A percentile compares a stretch with the other conserved stretches of the same genome.
phyloP scores from a whole-genome alignment of 2,797 vertebrate species.

The Synaphobranchus kaupii region DNA sequence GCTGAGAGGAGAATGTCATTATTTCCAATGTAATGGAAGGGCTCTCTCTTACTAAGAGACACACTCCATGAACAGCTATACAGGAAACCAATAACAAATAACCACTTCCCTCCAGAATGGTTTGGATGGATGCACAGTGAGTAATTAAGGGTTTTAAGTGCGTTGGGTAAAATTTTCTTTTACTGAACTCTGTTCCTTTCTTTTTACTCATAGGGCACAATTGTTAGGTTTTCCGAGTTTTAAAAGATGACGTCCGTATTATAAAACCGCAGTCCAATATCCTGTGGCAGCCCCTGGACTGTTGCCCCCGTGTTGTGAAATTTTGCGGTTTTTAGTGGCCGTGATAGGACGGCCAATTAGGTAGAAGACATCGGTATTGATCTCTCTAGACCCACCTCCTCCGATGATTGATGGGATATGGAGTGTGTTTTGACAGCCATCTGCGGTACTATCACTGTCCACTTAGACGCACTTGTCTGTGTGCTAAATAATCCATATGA shows the following conservation, averaged over 20 bases:
- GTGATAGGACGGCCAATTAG: neutral
- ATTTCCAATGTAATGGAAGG: neutral
- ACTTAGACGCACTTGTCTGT: neutral
- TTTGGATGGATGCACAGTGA: neutral
- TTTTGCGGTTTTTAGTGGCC: neutral
- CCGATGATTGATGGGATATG: neutral
- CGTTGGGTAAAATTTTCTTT: neutral
- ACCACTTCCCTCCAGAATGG: neutral
- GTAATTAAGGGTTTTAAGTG: neutral
- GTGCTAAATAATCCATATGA: neutral
- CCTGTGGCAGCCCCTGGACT: neutral
- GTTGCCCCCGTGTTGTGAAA: neutral
- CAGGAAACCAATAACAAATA: slow-evolving; percentile 7
- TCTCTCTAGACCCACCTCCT: neutral
- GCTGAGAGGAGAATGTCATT: neutral
- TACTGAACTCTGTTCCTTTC: neutral
- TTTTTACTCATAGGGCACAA: neutral
- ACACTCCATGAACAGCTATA: neutral
- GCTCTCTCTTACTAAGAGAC: neutral
- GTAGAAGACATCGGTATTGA: neutral
- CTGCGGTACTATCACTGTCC: neutral
- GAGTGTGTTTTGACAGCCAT: neutral
- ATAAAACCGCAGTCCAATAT: neutral
- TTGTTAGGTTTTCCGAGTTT: neutral
- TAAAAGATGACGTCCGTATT: neutral